A percentile compares a stretch with the other conserved stretches of the same genome.
Evolutionary conservation across 2,888 invertebrate species (phyloP).

Genomic region (Apotomis turbidana): DNA sequence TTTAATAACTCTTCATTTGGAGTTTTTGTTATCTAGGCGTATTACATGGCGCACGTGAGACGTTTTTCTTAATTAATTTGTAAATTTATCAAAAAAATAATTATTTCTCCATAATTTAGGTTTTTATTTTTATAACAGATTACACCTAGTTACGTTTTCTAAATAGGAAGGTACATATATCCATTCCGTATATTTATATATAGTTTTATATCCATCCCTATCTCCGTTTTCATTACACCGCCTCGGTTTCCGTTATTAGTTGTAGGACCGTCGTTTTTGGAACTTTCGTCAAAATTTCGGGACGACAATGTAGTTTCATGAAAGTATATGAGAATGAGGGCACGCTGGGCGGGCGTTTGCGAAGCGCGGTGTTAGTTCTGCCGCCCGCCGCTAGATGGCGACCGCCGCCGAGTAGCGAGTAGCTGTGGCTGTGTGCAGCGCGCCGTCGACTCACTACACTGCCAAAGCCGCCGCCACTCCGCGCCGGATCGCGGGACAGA

Average conservation of each 20-base stretch:
- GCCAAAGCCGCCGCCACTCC: constrained; percentile 76
- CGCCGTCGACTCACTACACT: constrained; percentile 55
- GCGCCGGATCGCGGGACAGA: constrained; percentile 80
- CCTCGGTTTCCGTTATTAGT: constrained; percentile 31
- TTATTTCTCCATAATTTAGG: no score
- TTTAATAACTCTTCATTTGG: constrained; percentile 33
- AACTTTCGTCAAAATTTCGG: constrained; percentile 35
- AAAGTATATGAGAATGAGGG: constrained; percentile 41
- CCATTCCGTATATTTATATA: not conserved
- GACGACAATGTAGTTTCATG: constrained; percentile 43
- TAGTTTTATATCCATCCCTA: constrained; percentile 7
- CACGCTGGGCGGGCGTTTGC: constrained; percentile 50
- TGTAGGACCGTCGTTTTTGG: constrained; percentile 31
- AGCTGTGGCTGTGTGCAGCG: constrained; percentile 75
- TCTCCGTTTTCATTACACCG: constrained; percentile 26
- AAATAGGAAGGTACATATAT: no score
- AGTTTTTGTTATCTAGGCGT: constrained; percentile 10
- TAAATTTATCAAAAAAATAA: no score
- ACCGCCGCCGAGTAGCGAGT: constrained; percentile 50
- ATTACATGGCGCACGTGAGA: not conserved
- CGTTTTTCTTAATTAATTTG: not conserved
- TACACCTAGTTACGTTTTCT: no score
- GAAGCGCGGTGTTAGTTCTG: constrained; percentile 55
- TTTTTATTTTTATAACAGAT: no score
- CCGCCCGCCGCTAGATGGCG: constrained; percentile 77